Percentiles rank a stretch among this genome's conserved stretches.
Conservation (phyloP, 64 coral and sea anemone genomes). For the Stylophora pistillata region DNA sequence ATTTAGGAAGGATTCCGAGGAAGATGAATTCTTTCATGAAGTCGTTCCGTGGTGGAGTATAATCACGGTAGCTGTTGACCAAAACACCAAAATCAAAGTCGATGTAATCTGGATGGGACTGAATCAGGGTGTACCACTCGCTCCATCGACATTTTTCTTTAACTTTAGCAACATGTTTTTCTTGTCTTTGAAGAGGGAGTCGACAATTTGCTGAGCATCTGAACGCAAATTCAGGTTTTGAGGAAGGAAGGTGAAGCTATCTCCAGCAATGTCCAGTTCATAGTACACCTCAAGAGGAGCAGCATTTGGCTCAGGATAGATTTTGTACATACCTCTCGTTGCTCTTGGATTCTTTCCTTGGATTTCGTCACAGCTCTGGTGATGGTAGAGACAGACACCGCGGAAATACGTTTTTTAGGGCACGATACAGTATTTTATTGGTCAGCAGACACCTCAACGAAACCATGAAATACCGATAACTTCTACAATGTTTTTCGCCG, state of each 20-base stretch:
- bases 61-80: slow-evolving; percentile 32
- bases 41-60: slow-evolving; percentile 2
- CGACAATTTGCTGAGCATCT: background rate
- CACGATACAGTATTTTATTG: too few species aligned
- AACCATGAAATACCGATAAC: too few species aligned
- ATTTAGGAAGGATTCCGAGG: slow-evolving; percentile 46
- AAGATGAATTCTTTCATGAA: slow-evolving; percentile 49
- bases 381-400: too few species aligned
- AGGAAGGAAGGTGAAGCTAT: slow-evolving; percentile 65
- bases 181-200: slow-evolving; percentile 43
- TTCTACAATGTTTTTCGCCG: too few species aligned
- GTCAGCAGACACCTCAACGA: too few species aligned
- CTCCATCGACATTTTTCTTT: slow-evolving; percentile 6
- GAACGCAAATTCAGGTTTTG: background rate
- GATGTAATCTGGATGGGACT: background rate
- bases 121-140: slow-evolving; percentile 53
- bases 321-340: slow-evolving; percentile 52
- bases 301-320: background rate
- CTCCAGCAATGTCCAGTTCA: slow-evolving; percentile 58
- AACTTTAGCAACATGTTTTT: slow-evolving; percentile 56
- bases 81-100: background rate
- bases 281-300: slow-evolving; percentile 52
- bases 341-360: background rate
- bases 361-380: slow-evolving; percentile 29
- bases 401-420: too few species aligned